These are phyloP conservation scores for Sinohyriopsis cumingii DNA, from an alignment of 2,888 invertebrate genomes.

Conservation along the genomic window DNA sequence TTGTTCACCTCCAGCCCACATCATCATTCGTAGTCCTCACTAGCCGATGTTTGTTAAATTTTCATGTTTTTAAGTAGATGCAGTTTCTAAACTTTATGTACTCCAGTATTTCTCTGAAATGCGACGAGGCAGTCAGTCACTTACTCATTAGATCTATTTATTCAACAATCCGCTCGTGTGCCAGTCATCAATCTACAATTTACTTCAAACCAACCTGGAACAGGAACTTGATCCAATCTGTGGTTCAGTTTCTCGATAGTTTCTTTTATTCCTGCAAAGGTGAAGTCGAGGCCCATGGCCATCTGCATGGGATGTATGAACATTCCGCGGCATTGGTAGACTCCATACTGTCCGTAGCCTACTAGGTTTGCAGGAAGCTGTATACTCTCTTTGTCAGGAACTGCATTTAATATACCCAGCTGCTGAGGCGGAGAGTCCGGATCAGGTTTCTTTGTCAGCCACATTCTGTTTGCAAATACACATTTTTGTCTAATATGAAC, in stretches of 20 bases:
- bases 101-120: too few species aligned
- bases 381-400: conserved; percentile 31
- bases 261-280: conserved; percentile 40
- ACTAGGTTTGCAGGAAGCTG: neutral
- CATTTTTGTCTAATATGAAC: neutral
- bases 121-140: too few species aligned
- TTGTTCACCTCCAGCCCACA: too few species aligned
- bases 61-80: too few species aligned
- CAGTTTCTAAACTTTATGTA: too few species aligned
- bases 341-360: conserved; percentile 1
- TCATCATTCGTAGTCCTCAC: too few species aligned
- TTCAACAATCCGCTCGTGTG: too few species aligned
- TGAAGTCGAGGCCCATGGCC: neutral
- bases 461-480: conserved; percentile 27
- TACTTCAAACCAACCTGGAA: conserved; percentile 37
- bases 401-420: conserved; percentile 45
- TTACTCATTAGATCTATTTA: too few species aligned
- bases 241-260: conserved; percentile 40
- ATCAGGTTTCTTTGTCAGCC: conserved; percentile 44
- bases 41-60: too few species aligned
- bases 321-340: neutral
- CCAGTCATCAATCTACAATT: too few species aligned
- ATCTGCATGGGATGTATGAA: too few species aligned
- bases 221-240: conserved; percentile 29
- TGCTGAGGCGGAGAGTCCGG: conserved; percentile 37